Evolutionary conservation across 2,113 vertebrate genomes (phyloP).

Genomic region (Solea solea): DNA sequence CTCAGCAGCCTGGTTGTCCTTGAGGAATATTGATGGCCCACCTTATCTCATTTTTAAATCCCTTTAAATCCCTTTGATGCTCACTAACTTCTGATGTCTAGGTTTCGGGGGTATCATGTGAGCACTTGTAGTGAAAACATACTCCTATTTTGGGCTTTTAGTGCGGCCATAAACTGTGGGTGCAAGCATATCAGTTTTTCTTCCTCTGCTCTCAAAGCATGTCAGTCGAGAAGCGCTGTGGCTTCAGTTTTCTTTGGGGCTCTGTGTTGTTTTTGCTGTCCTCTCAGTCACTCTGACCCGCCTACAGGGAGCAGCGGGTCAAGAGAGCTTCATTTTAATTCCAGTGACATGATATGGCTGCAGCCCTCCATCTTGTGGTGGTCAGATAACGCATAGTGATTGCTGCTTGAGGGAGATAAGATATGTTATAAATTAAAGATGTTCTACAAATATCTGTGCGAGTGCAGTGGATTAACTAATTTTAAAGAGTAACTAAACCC

Average conservation of each 20-base stretch:
- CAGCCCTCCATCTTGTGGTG: conserved; percentile 40
- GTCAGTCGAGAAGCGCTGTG: background rate
- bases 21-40: conserved; percentile 47
- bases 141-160: conserved; percentile 45
- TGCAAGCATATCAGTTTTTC: conserved; percentile 54
- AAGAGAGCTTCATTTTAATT: conserved; percentile 60
- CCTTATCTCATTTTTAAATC: conserved; percentile 15
- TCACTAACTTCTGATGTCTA: conserved; percentile 37
- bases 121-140: conserved; percentile 28
- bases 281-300: background rate
- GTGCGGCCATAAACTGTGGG: conserved; percentile 39
- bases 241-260: conserved; percentile 7
- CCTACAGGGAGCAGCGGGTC: conserved; percentile 40
- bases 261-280: conserved; percentile 6
- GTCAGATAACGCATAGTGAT: conserved; percentile 58
- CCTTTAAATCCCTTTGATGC: conserved; percentile 14
- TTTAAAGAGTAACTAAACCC: too few species aligned
- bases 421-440: conserved; percentile 49
- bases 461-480: conserved; percentile 6
- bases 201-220: conserved; percentile 11
- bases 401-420: conserved; percentile 62
- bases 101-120: conserved; percentile 33
- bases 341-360: conserved; percentile 30
- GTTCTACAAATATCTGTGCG: conserved; percentile 25
- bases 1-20: conserved; percentile 63